Percentiles rank a stretch among this genome's conserved stretches.
phyloP scores from a whole-genome alignment of 2,888 invertebrate species.

The Chloromyia formosa region DNA sequence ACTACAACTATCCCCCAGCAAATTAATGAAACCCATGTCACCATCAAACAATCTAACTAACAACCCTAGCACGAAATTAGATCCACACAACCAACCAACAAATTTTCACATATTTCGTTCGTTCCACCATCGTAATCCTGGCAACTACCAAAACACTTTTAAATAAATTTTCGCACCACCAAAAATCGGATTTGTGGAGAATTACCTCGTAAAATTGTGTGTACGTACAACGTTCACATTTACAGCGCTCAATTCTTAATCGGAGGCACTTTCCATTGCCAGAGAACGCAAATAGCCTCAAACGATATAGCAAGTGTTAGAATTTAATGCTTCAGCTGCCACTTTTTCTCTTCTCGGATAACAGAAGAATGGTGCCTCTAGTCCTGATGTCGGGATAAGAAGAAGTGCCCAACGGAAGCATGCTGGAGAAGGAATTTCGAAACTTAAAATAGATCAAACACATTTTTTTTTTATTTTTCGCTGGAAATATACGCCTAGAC shows the following conservation, averaged over 20 bases:
- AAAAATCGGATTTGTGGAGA: constrained; percentile 1
- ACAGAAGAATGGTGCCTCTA: too few relatives aligned
- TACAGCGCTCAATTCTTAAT: background rate
- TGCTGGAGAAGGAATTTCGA: background rate
- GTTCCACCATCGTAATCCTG: too few relatives aligned
- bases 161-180: constrained; percentile 8
- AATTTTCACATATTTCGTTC: too few relatives aligned
- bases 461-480: background rate
- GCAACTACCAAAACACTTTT: background rate
- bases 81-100: too few relatives aligned
- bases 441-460: constrained; percentile 8
- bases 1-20: too few relatives aligned
- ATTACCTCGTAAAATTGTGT: too few relatives aligned
- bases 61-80: too few relatives aligned
- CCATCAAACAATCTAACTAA: too few relatives aligned
- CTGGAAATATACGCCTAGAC: background rate
- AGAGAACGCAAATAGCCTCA: constrained; percentile 21
- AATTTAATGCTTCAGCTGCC: constrained; percentile 30
- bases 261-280: background rate
- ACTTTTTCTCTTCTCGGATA: constrained; percentile 1
- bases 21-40: too few relatives aligned
- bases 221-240: background rate
- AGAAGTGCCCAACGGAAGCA: background rate
- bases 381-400: background rate
- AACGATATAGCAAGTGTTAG: constrained; percentile 22